phyloP scores from a whole-genome alignment of 2,888 invertebrate species.

The Tetragnatha montana region DNA sequence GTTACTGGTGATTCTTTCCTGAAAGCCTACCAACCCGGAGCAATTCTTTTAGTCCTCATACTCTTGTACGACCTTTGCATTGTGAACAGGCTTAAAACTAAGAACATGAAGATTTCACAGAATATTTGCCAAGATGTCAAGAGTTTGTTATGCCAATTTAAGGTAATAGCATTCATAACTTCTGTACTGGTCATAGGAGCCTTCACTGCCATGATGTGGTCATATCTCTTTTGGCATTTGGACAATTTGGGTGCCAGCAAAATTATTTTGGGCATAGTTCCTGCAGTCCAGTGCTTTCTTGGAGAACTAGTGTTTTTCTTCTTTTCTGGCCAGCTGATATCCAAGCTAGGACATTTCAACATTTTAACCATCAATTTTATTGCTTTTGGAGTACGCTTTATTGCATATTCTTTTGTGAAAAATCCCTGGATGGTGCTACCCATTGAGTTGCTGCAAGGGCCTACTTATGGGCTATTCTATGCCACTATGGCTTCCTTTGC shows the following conservation, averaged over 20 bases:
- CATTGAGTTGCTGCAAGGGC: slow-evolving; percentile 89
- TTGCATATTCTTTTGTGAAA: slow-evolving; percentile 85
- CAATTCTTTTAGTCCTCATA: slow-evolving; percentile 48
- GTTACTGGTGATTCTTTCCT: slow-evolving; percentile 57
- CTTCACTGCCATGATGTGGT: slow-evolving; percentile 72
- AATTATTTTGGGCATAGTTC: slow-evolving; percentile 70
- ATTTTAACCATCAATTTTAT: slow-evolving; percentile 89
- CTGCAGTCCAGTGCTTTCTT: slow-evolving; percentile 71
- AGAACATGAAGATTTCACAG: slow-evolving; percentile 62
- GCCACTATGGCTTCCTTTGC: slow-evolving; percentile 74
- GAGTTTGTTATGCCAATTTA: slow-evolving; percentile 34
- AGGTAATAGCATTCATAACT: slow-evolving; percentile 60
- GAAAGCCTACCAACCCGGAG: slow-evolving; percentile 68
- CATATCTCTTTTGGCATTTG: slow-evolving; percentile 72
- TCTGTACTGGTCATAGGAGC: slow-evolving; percentile 71
- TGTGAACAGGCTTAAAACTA: slow-evolving; percentile 55
- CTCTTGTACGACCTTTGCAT: slow-evolving; percentile 58
- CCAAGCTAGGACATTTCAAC: slow-evolving; percentile 86
- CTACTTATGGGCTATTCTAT: slow-evolving; percentile 92
- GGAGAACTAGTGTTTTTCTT: slow-evolving; percentile 74
- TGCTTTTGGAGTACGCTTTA: slow-evolving; percentile 86
- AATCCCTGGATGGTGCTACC: slow-evolving; percentile 91
- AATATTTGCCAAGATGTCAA: slow-evolving; percentile 66
- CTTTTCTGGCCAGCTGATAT: slow-evolving; percentile 82
- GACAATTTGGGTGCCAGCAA: slow-evolving; percentile 59